Conservation (phyloP, 2,888 invertebrate genomes). For the Oligia fasciuncula region DNA sequence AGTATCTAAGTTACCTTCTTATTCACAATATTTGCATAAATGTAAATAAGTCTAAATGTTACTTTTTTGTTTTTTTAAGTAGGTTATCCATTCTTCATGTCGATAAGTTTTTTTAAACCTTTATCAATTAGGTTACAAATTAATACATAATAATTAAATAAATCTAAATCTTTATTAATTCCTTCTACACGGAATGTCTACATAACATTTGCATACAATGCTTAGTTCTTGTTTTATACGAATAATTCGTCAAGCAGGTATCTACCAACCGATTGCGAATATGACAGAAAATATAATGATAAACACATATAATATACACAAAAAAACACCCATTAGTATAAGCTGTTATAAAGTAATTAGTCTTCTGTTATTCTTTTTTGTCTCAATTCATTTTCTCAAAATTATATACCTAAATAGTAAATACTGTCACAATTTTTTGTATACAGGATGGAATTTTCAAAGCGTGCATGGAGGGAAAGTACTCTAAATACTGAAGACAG, state of each 20-base stretch:
- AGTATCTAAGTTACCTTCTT: not conserved
- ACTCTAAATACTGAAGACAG: too few relatives aligned
- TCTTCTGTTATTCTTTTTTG: too few relatives aligned
- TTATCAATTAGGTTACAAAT: not conserved
- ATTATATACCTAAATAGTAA: too few relatives aligned
- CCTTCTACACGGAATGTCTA: not conserved
- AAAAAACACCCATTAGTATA: too few relatives aligned
- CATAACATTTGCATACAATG: slow-evolving; percentile 46
- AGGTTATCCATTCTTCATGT: not conserved
- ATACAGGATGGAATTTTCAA: too few relatives aligned
- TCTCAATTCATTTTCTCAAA: too few relatives aligned
- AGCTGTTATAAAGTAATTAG: too few relatives aligned
- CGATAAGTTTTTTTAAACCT: not conserved
- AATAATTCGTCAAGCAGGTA: slow-evolving; percentile 29
- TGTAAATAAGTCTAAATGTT: not conserved
- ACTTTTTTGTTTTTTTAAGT: too few relatives aligned
- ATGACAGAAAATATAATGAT: slow-evolving; percentile 51
- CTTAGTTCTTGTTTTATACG: slow-evolving; percentile 25
- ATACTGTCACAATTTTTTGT: too few relatives aligned
- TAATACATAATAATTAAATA: too few relatives aligned
- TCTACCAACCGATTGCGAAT: slow-evolving; percentile 26
- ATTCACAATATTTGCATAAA: not conserved
- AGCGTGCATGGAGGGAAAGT: too few relatives aligned
- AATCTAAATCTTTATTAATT: not conserved
- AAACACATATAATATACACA: slow-evolving; percentile 26